Percentiles rank a stretch among this genome's conserved stretches.
Conservation (phyloP, 2,888 invertebrate genomes). For the Drosophila bunnanda region DNA sequence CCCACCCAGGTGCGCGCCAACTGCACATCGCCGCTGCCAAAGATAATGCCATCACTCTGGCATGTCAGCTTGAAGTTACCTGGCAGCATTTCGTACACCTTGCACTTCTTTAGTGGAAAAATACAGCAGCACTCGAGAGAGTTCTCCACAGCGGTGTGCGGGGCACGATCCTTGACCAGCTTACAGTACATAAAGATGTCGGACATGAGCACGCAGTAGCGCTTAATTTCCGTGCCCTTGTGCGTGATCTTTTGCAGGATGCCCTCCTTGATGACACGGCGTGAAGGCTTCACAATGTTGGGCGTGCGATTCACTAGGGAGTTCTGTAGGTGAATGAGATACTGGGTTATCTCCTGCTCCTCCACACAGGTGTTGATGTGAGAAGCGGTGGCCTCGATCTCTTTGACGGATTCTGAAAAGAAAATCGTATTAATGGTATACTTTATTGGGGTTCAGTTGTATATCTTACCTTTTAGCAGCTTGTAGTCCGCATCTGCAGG, state of each 20-base stretch:
- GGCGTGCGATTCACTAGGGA: slow-evolving; percentile 87
- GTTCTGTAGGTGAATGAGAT: slow-evolving; percentile 88
- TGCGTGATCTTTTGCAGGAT: slow-evolving; percentile 87
- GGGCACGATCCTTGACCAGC: slow-evolving; percentile 85
- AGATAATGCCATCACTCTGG: slow-evolving; percentile 86
- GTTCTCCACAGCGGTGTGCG: slow-evolving; percentile 86
- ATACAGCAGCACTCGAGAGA: slow-evolving; percentile 88
- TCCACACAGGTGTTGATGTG: slow-evolving; percentile 91
- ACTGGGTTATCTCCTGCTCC: slow-evolving; percentile 90
- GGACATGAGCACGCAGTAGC: slow-evolving; percentile 89
- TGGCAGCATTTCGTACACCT: slow-evolving; percentile 86
- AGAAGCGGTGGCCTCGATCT: slow-evolving; percentile 88
- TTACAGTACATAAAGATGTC: slow-evolving; percentile 91
- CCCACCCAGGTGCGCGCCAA: slow-evolving; percentile 87
- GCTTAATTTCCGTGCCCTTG: slow-evolving; percentile 85
- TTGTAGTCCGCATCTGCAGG: slow-evolving; percentile 86
- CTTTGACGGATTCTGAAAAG: slow-evolving; percentile 87
- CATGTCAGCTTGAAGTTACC: slow-evolving; percentile 88
- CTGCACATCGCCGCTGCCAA: slow-evolving; percentile 86
- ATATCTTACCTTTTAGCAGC: slow-evolving; percentile 85
- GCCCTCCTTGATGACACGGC: slow-evolving; percentile 89
- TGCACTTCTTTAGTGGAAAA: slow-evolving; percentile 89
- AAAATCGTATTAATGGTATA: not conserved
- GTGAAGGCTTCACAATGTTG: slow-evolving; percentile 87
- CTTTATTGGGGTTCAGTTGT: fast-evolving